Base-by-base conservation (phyloP, 1,140 invertebrate genomes). In the Acyrthosiphon pisum region DNA sequence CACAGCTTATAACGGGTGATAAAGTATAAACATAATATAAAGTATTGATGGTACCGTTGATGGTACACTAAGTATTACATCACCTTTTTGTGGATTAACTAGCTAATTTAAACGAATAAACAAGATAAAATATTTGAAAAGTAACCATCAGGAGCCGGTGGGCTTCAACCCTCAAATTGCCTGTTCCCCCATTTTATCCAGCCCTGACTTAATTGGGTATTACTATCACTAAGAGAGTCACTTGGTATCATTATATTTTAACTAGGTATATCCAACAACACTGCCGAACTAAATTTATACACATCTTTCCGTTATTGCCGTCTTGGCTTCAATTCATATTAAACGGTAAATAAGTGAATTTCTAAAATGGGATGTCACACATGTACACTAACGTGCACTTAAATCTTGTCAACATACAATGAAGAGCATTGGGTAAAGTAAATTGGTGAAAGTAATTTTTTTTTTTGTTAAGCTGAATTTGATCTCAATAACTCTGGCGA, bases 361-460 rank as follows among this genome's bases (percentile, higher is more conserved):
- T 68, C 89, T 90, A 90, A 90, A 90, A 90, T 90, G 89, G 89
- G 89, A 56, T 90, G 53, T 90, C 89, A 90, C 89, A 35, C 35
- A 41, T 56, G 89, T 60, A 14, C 22, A 60, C 53, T 90, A 60
- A 90, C 50, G 53, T 41, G 18, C 35, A 37, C 48, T 90, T 41
- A 90, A 90, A 60, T 56, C 89, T 68, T 86, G 37, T 44, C 83
- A 44, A 86, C 41, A 44, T 41, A 22, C 14, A 44, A 44, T 86
- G 22, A 86, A 86, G 83, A 86, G 14, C 8, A 83, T 76, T 76
- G 14, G 48, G 11, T 50, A n/a, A 76, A 76, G 60, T 18, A 35
- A 76, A n/a, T 76, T n/a, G n/a, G 60, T 76, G 30, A 76, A 76
- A 76, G n/a, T 76, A n/a, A 76, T 30, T 60, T 68, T n/a, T n/a